A percentile compares a stretch with the other conserved stretches of the same genome.
Conservation (phyloP, 2,888 invertebrate genomes). For the Pyrrhia umbra region DNA sequence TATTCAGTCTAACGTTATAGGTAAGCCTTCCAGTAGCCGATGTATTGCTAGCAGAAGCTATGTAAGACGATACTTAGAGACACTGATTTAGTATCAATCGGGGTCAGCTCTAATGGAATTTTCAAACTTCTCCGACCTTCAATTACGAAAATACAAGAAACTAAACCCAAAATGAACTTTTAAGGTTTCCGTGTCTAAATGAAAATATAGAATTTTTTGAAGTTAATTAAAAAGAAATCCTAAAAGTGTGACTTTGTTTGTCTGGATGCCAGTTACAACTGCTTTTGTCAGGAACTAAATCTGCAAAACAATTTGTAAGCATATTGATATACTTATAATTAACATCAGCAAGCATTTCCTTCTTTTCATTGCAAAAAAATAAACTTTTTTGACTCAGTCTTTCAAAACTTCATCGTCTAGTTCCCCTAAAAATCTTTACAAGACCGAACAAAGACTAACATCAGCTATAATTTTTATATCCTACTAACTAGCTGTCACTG, state of each 20-base stretch:
- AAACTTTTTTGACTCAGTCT: too few relatives aligned
- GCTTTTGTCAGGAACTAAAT: too few relatives aligned
- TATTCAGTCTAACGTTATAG: constrained; percentile 38
- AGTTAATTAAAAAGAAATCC: too few relatives aligned
- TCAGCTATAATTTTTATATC: constrained; percentile 3
- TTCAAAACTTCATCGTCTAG: too few relatives aligned
- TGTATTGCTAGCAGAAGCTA: constrained; percentile 6
- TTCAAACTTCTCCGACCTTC: background rate
- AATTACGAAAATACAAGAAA: too few relatives aligned
- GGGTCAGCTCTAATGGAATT: background rate
- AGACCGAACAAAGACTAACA: background rate
- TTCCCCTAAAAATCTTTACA: background rate
- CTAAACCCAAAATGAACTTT: too few relatives aligned
- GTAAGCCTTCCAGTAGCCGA: constrained; percentile 14
- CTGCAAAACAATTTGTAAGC: too few relatives aligned
- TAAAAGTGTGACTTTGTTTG: background rate
- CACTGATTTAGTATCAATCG: background rate
- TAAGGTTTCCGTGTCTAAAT: too few relatives aligned
- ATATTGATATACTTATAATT: too few relatives aligned
- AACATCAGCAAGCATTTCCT: too few relatives aligned
- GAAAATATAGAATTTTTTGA: too few relatives aligned
- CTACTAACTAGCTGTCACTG: constrained; percentile 3
- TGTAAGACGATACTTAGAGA: background rate
- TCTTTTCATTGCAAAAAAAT: too few relatives aligned
- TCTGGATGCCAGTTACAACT: background rate